Conservation (phyloP, 2,888 invertebrate genomes). For the Plagodis dolabraria region DNA sequence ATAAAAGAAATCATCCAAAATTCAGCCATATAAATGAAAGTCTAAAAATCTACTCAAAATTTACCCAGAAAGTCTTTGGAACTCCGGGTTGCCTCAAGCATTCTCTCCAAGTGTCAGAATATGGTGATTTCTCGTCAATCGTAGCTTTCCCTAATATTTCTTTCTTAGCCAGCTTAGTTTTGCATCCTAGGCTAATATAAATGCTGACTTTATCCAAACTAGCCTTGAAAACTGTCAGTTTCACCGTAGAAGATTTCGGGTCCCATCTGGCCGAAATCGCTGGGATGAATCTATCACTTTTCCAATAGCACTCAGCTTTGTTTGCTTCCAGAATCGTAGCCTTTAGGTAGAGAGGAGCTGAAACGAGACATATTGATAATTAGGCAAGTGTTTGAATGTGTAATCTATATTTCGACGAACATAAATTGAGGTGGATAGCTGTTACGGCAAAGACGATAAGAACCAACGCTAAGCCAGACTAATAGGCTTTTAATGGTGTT, state of each 20-base stretch:
- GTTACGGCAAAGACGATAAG: slow-evolving; percentile 12
- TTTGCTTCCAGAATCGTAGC: slow-evolving; percentile 90
- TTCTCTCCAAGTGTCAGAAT: slow-evolving; percentile 86
- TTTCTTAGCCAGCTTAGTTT: slow-evolving; percentile 88
- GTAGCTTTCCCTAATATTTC: slow-evolving; percentile 87
- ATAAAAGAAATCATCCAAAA: too few relatives aligned
- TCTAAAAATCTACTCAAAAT: slow-evolving; percentile 75
- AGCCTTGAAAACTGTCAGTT: slow-evolving; percentile 86
- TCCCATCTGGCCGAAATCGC: slow-evolving; percentile 92
- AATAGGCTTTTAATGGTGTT: slow-evolving; percentile 23
- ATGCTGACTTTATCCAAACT: slow-evolving; percentile 87
- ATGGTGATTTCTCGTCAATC: slow-evolving; percentile 85
- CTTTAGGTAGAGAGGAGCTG: slow-evolving; percentile 90
- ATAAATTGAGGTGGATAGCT: slow-evolving; percentile 9
- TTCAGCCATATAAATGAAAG: too few relatives aligned
- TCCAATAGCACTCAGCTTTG: slow-evolving; percentile 86
- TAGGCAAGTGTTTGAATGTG: slow-evolving; percentile 1
- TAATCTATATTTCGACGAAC: slow-evolving; percentile 4
- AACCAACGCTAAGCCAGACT: not conserved
- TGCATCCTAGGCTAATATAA: slow-evolving; percentile 87
- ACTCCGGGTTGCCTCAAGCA: slow-evolving; percentile 82
- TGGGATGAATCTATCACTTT: slow-evolving; percentile 89
- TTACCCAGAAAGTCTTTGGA: slow-evolving; percentile 85
- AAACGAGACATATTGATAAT: slow-evolving; percentile 42
- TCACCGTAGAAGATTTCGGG: slow-evolving; percentile 86